These are phyloP conservation scores for Rhinogobio ventralis DNA, from an alignment of 2,797 vertebrate species.

Conservation along the genomic window DNA sequence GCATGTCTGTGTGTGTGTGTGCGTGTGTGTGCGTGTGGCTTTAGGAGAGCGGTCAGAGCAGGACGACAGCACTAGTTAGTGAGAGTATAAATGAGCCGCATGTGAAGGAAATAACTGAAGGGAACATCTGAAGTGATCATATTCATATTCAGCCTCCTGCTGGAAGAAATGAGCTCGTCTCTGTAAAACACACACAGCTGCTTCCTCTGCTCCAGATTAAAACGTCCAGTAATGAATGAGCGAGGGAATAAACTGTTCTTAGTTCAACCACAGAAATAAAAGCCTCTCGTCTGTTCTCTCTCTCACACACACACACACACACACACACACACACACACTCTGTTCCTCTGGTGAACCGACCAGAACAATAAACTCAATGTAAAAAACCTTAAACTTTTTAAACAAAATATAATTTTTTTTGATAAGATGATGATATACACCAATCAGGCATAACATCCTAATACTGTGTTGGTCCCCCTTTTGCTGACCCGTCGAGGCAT, in stretches of 20 bases:
- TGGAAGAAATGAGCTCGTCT: slow-evolving; percentile 67
- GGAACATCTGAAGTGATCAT: slow-evolving; percentile 69
- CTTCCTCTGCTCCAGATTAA: slow-evolving; percentile 26
- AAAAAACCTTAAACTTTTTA: no score
- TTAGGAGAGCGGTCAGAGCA: neutral
- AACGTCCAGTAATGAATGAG: neutral
- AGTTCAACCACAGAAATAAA: neutral
- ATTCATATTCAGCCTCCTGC: slow-evolving; percentile 63
- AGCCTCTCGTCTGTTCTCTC: neutral
- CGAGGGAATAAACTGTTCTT: slow-evolving; percentile 24
- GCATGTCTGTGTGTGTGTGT: no score
- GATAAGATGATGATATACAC: no score
- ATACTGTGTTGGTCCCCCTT: no score
- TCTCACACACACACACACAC: neutral
- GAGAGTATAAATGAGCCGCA: slow-evolving; percentile 70
- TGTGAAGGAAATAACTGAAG: slow-evolving; percentile 75
- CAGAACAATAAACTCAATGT: neutral
- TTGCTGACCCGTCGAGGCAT: no score
- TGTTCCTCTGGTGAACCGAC: neutral
- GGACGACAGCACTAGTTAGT: slow-evolving; percentile 22
- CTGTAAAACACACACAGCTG: slow-evolving; percentile 24
- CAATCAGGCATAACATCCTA: no score
- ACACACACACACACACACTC: neutral
- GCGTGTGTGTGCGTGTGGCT: neutral
- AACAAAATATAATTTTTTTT: no score